Base-by-base conservation (phyloP, 2,888 invertebrate species). In the Empis livida region DNA sequence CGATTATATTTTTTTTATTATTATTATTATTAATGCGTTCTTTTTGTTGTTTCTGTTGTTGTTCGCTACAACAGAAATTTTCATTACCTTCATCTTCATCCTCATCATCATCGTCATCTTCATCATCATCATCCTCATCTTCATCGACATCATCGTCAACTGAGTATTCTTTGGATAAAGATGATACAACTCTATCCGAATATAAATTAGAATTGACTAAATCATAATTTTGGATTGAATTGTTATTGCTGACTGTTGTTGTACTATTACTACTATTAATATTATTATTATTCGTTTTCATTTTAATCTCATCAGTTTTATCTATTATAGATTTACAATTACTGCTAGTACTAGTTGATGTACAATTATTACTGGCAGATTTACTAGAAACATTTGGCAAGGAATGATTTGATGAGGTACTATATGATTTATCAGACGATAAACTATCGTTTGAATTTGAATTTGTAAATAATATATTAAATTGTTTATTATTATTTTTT, bases 391-490 rank as follows among this genome's bases (percentile, higher is more conserved):
- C 46, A 37, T 49, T 49, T 48, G 53, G 51, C 51, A 51, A 53
- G 56, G 47, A 56, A 56, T 55, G 56, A 53, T 48, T 54, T 30
- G 57, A 56, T 47, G 56, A 55, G 48, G 55, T 54, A 53, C 53
- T 54, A 46, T 50, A 55, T 43, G 56, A 55, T 47, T 55, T 55
- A 40, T 57, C 57, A 13, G 56, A 57, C 32, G 54, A 55, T 15
- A 60, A 50, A 50, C 64, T 64, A 49, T 68, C 67, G 54, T 65
- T 67, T 45, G 68, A 65, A 56, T 64, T 66, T 42, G 66, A 61
- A 54, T 61, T 66, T 31, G 63, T 59, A 50, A 56, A 61, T 38
- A 64, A 58, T 43, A 64, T 63, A 31, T 53, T 53, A 41, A 51
- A 42, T 13, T 47, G 46, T 45, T 50, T 17, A 15, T 17, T 42